Percentiles rank a stretch among this genome's conserved stretches.
Conservation (phyloP, 2,888 invertebrate genomes). For the Drosophila infuscata region DNA sequence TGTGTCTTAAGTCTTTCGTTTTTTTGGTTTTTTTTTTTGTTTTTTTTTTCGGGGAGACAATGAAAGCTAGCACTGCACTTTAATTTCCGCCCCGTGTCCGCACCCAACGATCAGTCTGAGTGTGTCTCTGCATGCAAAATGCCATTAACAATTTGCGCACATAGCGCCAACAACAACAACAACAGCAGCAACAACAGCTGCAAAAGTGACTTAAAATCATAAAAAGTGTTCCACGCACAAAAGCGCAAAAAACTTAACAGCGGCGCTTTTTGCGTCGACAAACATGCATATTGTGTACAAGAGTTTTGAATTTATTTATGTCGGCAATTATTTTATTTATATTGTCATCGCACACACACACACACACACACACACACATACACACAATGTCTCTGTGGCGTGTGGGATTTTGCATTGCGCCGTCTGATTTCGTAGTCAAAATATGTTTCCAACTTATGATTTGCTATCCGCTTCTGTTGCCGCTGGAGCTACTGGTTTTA, state of each 20-base stretch:
- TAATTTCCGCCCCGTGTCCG: constrained; percentile 32
- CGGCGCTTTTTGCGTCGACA: constrained; percentile 24
- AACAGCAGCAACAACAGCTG: constrained; percentile 16
- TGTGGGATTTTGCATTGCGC: constrained; percentile 52
- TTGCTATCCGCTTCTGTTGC: constrained; percentile 57
- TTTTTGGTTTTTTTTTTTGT: constrained; percentile 22
- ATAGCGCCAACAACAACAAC: constrained; percentile 51
- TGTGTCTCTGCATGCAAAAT: constrained; percentile 62
- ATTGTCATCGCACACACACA: constrained; percentile 70
- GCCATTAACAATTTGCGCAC: constrained; percentile 72
- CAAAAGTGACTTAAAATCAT: constrained; percentile 39
- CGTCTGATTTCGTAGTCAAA: constrained; percentile 82
- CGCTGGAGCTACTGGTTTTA: constrained; percentile 68
- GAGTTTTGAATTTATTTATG: constrained; percentile 82
- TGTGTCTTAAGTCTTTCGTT: constrained; percentile 79
- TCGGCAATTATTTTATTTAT: constrained; percentile 84
- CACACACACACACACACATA: constrained; percentile 23
- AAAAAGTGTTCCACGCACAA: constrained; percentile 72
- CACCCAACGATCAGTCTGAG: constrained; percentile 10
- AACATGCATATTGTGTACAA: constrained; percentile 29
- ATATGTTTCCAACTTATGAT: constrained; percentile 78
- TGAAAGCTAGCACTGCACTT: constrained; percentile 74
- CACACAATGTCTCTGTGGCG: constrained; percentile 13
- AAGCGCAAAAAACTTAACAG: constrained; percentile 30
- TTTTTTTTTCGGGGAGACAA: constrained; percentile 61